Base-by-base conservation (phyloP, 2,888 invertebrate species). In the Hypselothyrea guttata region DNA sequence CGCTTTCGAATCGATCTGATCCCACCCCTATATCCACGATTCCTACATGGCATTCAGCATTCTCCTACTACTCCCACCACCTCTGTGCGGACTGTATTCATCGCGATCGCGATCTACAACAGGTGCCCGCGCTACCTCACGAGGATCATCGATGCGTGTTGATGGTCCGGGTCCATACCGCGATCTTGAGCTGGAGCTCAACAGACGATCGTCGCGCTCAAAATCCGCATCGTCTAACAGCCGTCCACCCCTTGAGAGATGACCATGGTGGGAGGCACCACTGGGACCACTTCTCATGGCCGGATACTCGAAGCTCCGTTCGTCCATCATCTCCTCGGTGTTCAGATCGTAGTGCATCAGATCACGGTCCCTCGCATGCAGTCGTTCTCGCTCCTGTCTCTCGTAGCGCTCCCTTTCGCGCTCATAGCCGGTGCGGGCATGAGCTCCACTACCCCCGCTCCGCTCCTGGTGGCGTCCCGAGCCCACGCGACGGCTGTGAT, bases 21-120 rank as follows among this genome's bases (percentile, higher is more conserved):
- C 89, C 89, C 90, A 89, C 89, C 90, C 90, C 90, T 90, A 90
- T 89, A 90, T 90, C 90, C 90, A 90, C 89, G 90, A 90, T 89
- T 90, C 90, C 90, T 90, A 90, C 90, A 90, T 90, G 88, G 90
- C 90, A 88, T 90, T 90, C 78, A 90, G 89, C 85, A 89, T 89
- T 89, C 90, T 90, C 88, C 90, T 89, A 89, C 89, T 90, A 88
- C 90, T 90, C 87, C 90, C 90, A 87, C 90, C 89, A 88, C 90
- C 88, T 87, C 90, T 88, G 74, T 90, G 90, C 84, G 90, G 90
- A 88, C 90, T 90, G 86, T 90, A 90, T 88, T 90, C 90, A 81
- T 90, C 90, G 77, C 89, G 88, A 86, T 90, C 89, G 75, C 89
- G 88, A 83, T 90, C 89, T 65, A 87, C 86, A 60, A 89, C 87